Base-by-base conservation (phyloP, 1,140 invertebrate species). In the Matsumurasca onukii region DNA sequence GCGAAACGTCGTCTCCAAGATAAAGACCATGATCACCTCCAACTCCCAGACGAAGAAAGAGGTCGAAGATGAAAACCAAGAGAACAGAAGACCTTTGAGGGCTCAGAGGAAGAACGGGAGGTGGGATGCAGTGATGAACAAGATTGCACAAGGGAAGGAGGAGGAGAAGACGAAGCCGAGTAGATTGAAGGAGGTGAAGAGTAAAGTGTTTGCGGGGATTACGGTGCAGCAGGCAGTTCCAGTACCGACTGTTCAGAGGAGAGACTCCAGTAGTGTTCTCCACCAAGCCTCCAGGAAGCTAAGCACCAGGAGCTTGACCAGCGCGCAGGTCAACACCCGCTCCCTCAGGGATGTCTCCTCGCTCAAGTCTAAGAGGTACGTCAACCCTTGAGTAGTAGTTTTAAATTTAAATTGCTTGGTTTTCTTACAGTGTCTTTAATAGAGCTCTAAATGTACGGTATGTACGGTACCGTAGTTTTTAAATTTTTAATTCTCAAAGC, bases 111-210 rank as follows among this genome's bases (percentile, higher is more conserved):
- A 70, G 51, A 59, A 59, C 39, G 68, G 78, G 73, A 3, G 88
- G 87, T 91, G 91, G 85, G 90, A 93, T 75, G 90, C 87, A 51
- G 88, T 93, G 45, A 89, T 91, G 85, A 91, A 88, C 78, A 92
- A 92, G 79, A 90, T 91, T 62, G 86, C 88, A 25, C 89, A 88
- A 73, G 86, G 86, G 34, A 89, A 91, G 75, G 83, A 80, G 24
- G 87, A 90, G 72, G 72, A 73, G 24, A 86, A 87, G 75, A 82
- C 80, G n/a, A 89, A 88, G 72, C 84, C 79, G 0, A 77, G 84
- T 12, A 86, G 88, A 59, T 68, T 78, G 62, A 92, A 91, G 77
- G 90, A 94, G 76, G 87, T 94, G 27, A 93, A 93, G 76, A 91
- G 91, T 1, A 89, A 90, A 79, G 88, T 93, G 29, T 78, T 84